These are phyloP conservation scores for Smittia sp. DNA, from an alignment of 2,888 invertebrate genomes.

Conservation along the genomic window DNA sequence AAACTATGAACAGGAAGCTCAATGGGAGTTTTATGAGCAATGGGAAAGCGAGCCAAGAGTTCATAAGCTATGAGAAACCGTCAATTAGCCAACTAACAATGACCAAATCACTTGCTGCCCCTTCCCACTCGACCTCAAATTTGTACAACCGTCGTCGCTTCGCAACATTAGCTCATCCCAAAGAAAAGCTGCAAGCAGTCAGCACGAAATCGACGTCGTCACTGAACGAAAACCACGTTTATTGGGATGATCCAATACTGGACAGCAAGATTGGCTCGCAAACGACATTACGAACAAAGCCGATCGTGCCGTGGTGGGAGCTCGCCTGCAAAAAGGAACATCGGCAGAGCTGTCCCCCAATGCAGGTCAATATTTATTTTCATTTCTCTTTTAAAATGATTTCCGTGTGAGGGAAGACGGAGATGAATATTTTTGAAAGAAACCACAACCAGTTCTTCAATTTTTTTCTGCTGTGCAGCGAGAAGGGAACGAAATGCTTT, in stretches of 20 bases:
- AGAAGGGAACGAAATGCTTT: background rate
- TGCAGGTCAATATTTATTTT: slow-evolving; percentile 56
- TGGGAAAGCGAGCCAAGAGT: slow-evolving; percentile 33
- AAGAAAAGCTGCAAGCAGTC: slow-evolving; percentile 35
- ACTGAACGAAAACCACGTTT: slow-evolving; percentile 45
- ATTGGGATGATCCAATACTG: slow-evolving; percentile 53
- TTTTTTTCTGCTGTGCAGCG: background rate
- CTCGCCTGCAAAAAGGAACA: slow-evolving; percentile 73
- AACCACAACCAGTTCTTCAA: slow-evolving; percentile 35
- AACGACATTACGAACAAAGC: slow-evolving; percentile 64
- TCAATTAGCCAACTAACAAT: slow-evolving; percentile 37
- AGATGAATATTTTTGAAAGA: background rate
- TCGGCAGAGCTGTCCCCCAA: slow-evolving; percentile 77
- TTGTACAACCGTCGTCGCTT: slow-evolving; percentile 40
- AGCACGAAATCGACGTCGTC: slow-evolving; percentile 35
- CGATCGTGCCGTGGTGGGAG: slow-evolving; percentile 85
- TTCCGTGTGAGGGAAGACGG: background rate
- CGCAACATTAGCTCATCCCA: slow-evolving; percentile 43
- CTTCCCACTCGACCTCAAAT: slow-evolving; percentile 35
- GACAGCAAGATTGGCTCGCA: slow-evolving; percentile 69
- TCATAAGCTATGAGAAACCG: slow-evolving; percentile 37
- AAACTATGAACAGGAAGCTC: background rate
- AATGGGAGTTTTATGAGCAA: slow-evolving; percentile 30
- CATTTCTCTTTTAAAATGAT: slow-evolving; percentile 11
- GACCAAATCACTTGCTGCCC: slow-evolving; percentile 32